phyloP scores from a whole-genome alignment of 2,113 vertebrate species.

The Mustela lutreola region DNA sequence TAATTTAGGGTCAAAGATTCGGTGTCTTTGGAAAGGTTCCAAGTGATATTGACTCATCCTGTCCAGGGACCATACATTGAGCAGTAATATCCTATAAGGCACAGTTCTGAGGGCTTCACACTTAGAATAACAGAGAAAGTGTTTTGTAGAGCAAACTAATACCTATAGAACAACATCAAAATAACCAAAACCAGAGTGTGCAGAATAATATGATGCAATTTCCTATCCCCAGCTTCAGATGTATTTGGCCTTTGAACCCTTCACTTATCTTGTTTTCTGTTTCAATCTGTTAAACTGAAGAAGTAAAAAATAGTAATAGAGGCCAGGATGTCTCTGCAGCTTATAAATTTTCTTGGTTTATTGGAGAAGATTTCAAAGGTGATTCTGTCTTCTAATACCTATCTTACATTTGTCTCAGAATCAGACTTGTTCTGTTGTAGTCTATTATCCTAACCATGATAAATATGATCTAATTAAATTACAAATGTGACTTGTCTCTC shows the following conservation, averaged over 20 bases:
- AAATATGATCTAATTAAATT: background rate
- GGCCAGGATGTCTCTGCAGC: background rate
- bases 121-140: background rate
- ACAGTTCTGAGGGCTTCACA: background rate
- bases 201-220: background rate
- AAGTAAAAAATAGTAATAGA: background rate
- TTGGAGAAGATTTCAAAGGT: background rate
- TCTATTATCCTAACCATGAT: background rate
- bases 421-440: background rate
- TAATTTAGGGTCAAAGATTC: background rate
- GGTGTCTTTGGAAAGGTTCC: background rate
- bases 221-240: background rate
- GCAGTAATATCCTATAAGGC: background rate
- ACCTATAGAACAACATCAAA: background rate
- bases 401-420: background rate
- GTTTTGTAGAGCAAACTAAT: background rate
- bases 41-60: background rate
- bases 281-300: constrained; percentile 25
- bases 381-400: background rate
- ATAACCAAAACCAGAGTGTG: background rate
- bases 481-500: background rate
- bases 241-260: background rate
- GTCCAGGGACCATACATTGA: background rate
- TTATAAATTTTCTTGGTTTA: background rate
- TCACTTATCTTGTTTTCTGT: background rate